phyloP scores from a whole-genome alignment of 2,888 invertebrate genomes.

The Adineta ricciae region DNA sequence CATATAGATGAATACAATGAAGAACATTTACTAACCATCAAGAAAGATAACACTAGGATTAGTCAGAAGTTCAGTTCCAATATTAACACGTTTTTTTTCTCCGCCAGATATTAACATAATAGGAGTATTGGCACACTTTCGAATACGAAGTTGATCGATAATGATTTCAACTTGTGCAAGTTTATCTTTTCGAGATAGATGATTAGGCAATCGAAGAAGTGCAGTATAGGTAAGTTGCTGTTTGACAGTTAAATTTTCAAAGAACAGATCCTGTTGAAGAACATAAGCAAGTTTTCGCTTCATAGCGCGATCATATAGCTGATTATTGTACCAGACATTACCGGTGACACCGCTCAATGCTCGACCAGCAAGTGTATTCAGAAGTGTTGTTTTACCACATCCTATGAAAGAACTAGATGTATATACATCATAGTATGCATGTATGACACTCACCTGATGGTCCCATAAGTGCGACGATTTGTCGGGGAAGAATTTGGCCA shows the following conservation, averaged over 20 bases:
- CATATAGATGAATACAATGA: background rate
- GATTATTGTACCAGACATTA: constrained; percentile 59
- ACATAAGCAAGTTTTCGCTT: constrained; percentile 69
- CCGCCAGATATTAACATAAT: constrained; percentile 60
- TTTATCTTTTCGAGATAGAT: constrained; percentile 60
- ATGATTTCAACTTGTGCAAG: constrained; percentile 68
- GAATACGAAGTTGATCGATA: constrained; percentile 64
- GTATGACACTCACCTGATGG: constrained; percentile 51
- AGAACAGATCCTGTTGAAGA: constrained; percentile 70
- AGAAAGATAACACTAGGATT: constrained; percentile 65
- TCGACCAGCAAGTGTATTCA: constrained; percentile 66
- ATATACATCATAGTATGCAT: too few relatives aligned
- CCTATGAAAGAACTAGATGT: too few relatives aligned
- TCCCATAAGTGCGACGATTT: background rate
- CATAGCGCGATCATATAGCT: constrained; percentile 60
- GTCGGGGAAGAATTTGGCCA: background rate
- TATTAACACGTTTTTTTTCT: constrained; percentile 70
- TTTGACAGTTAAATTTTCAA: constrained; percentile 65
- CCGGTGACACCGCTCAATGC: constrained; percentile 56
- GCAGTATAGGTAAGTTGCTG: constrained; percentile 65
- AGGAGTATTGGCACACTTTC: constrained; percentile 62
- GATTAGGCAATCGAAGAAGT: constrained; percentile 61
- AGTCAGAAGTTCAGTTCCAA: constrained; percentile 69
- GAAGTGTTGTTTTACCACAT: constrained; percentile 66
- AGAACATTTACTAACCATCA: background rate